Evolutionary conservation across 2,888 invertebrate genomes (phyloP), one percentile per base, ranked within the genome.

Genomic region (Macaria notata): DNA sequence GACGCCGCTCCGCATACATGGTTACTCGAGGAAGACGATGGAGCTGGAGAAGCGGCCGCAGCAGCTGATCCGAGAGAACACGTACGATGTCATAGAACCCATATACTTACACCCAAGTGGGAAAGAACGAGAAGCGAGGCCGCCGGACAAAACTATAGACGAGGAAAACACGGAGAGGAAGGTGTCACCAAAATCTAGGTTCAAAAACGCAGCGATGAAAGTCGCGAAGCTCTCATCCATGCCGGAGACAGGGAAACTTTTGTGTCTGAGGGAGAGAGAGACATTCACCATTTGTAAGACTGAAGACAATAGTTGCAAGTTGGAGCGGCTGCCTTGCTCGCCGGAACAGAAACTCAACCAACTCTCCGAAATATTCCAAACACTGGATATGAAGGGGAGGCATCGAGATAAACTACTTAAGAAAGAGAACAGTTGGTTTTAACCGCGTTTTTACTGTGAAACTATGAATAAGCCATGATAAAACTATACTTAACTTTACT

Each of bases 351-450:
- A 85, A 43, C 69, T 92, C 9, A 81, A 84, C 51, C 83, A 88
- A 52, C 68, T 92, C 0, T 83, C 91, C 0, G 91, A 90, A 68
- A 90, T 91, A 64, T 90, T 91, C 54, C 88, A 91, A 73, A 79
- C 72, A 47, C 71, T 91, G 6, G 89, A 91, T 49, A 82, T 88
- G 78, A 86, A 83, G 39, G 84, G 86, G 5, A 76, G 84, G 38
- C 80, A 84, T 57, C 79, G 83, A 64, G 86, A 88, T 43, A 86
- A 75, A 66, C 44, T 50, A 44, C 79, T 89, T 75, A 92, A 84
- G 77, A 92, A 83, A 68, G 92, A 84, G 64, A 86, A 92, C 70
- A 89, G 88, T 76, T 92, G 92, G 92, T 91, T 92, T 71, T 92
- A 77, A 36, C 4, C 5, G 19, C 2, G 19, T 19, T 19, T 19